These are phyloP conservation scores for Mythimna loreyi DNA, from an alignment of 2,888 invertebrate species.

Conservation along the genomic window DNA sequence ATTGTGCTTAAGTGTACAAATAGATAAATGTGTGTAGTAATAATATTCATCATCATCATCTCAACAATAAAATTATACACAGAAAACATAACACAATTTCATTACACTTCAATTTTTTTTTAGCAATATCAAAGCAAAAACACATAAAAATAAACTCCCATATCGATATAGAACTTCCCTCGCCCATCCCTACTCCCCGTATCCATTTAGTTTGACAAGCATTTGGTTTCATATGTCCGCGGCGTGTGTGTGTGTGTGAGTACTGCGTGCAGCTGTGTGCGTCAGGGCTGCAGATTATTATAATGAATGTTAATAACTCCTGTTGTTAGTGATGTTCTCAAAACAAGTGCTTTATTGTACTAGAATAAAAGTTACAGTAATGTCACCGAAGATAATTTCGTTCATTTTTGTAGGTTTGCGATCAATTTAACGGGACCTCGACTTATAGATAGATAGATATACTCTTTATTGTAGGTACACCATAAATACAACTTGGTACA, in stretches of 20 bases:
- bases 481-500: too few relatives aligned
- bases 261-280: slow-evolving; percentile 46
- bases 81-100: too few relatives aligned
- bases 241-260: slow-evolving; percentile 47
- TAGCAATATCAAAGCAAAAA: not conserved
- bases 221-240: slow-evolving; percentile 88
- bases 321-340: slow-evolving; percentile 8
- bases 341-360: slow-evolving; percentile 22
- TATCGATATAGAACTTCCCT: slow-evolving; percentile 38
- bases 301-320: slow-evolving; percentile 60
- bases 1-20: too few relatives aligned
- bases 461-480: too few relatives aligned
- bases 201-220: slow-evolving; percentile 91
- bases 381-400: not conserved
- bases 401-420: too few relatives aligned
- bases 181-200: slow-evolving; percentile 79
- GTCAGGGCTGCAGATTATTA: slow-evolving; percentile 71
- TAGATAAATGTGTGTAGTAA: too few relatives aligned
- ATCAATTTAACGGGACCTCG: too few relatives aligned
- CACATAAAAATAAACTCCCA: not conserved
- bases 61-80: too few relatives aligned
- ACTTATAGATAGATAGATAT: too few relatives aligned
- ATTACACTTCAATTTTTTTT: too few relatives aligned
- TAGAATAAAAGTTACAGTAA: not conserved
- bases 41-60: too few relatives aligned